Base-by-base conservation (phyloP, 1,140 invertebrate genomes). In the Hylaeus volcanicus region DNA sequence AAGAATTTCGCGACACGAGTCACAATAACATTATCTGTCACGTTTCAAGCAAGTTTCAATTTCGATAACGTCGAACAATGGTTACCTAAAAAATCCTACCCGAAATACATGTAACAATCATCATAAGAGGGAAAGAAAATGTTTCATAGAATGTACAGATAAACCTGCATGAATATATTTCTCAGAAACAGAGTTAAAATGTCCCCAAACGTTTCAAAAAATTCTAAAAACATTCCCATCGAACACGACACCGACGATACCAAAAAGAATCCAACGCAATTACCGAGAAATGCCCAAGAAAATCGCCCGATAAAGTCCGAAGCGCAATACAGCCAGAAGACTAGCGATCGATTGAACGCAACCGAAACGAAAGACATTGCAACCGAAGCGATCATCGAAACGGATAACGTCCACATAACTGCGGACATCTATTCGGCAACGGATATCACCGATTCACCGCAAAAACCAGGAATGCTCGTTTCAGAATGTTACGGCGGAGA, bases 401-500 rank as follows among this genome's bases (percentile, higher is more conserved):
- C 76, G 12, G 76, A 79, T 39, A 37, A 73, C 3, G 5, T 73
- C 0, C n/a, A 73, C 70, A 4, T 73, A n/a, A 73, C 41, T 14
- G 3, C 58, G 12, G 76, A 79, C 2, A 74, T 79, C 37, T 65
- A 74, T 51, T 79, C 70, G 4, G 5, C 11, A 2, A 79, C 77
- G 1, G 26, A 74, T 2, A 26, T 45, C 1, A 15, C 12, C 5
- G 6, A 68, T 3, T 12, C 9, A 1, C 37, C 2, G n/a, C 14
- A 26, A 0, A 4, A 4, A 15, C 66, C 14, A 1, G 66, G 39
- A 11, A 6, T 12, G 8, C 2, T 41, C 5, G 15, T n/a, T 9
- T 15, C 12, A 2, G 61, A 65, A 5, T 41, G 5, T 9, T 5
- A 6, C 51, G 61, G n/a, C 3, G 37, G 37, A 0, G 8, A 56